Evolutionary conservation across 2,797 vertebrate genomes (phyloP).

Genomic region (Manis crassicaudata): DNA sequence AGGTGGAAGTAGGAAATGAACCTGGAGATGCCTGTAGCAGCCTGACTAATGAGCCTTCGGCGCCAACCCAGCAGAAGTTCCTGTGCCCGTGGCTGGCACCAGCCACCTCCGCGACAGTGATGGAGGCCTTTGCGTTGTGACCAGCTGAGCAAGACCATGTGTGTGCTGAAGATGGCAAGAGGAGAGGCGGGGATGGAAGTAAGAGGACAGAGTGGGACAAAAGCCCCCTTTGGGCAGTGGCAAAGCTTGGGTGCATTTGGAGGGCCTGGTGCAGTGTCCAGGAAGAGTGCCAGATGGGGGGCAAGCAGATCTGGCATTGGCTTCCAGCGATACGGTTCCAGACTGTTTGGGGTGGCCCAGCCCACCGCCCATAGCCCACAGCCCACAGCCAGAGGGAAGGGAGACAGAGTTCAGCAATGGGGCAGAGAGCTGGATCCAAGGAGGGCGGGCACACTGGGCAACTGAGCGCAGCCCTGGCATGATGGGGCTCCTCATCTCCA

Average conservation of each 20-base stretch:
- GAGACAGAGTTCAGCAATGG: background rate
- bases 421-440: background rate
- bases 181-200: background rate
- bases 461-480: background rate
- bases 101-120: conserved; percentile 67
- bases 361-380: rapidly evolving
- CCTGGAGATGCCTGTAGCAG: conserved; percentile 50
- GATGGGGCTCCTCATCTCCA: background rate
- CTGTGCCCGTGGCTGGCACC: conserved; percentile 38
- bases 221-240: background rate
- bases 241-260: background rate
- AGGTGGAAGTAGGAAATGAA: conserved; percentile 70
- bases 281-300: too few species aligned
- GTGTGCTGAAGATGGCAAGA: background rate
- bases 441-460: background rate
- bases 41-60: conserved; percentile 63
- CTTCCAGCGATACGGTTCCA: background rate
- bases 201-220: background rate
- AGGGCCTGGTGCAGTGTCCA: rapidly evolving
- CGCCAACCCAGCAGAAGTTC: conserved; percentile 53
- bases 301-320: rapidly evolving
- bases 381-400: background rate
- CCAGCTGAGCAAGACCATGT: background rate
- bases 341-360: background rate
- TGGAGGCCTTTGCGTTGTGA: conserved; percentile 17